Evolutionary conservation across 2,888 invertebrate species (phyloP).

Genomic region (Pheosia tremula): DNA sequence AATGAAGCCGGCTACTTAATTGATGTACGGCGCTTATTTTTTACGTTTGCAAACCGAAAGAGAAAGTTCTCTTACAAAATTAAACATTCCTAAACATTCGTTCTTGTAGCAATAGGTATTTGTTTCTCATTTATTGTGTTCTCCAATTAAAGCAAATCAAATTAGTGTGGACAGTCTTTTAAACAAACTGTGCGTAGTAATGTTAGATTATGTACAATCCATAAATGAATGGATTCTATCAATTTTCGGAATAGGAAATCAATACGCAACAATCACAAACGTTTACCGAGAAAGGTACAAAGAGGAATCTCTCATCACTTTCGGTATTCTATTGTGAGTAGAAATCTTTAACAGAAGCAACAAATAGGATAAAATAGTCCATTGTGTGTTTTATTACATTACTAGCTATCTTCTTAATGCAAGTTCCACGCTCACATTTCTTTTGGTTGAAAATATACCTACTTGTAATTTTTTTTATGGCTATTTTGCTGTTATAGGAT

Average conservation of each 20-base stretch:
- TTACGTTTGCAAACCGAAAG: neutral
- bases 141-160: too few relatives aligned
- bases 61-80: neutral
- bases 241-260: conserved; percentile 5
- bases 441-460: too few relatives aligned
- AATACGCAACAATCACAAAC: conserved; percentile 24
- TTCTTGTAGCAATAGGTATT: neutral
- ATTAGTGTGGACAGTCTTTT: too few relatives aligned
- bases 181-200: too few relatives aligned
- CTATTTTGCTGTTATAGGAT: too few relatives aligned
- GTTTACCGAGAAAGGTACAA: conserved; percentile 26
- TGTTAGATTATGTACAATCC: too few relatives aligned
- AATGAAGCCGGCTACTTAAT: too few relatives aligned
- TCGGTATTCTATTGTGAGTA: conserved; percentile 35
- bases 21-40: too few relatives aligned
- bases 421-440: too few relatives aligned
- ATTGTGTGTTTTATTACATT: neutral
- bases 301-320: conserved; percentile 23
- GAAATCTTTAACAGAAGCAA: conserved; percentile 31
- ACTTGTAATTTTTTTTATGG: too few relatives aligned
- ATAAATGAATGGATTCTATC: neutral
- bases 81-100: neutral
- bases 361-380: conserved; percentile 14
- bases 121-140: neutral
- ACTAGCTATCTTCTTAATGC: neutral